Conservation (phyloP, 2,888 invertebrate genomes). For the Tricholauxania praeusta region DNA sequence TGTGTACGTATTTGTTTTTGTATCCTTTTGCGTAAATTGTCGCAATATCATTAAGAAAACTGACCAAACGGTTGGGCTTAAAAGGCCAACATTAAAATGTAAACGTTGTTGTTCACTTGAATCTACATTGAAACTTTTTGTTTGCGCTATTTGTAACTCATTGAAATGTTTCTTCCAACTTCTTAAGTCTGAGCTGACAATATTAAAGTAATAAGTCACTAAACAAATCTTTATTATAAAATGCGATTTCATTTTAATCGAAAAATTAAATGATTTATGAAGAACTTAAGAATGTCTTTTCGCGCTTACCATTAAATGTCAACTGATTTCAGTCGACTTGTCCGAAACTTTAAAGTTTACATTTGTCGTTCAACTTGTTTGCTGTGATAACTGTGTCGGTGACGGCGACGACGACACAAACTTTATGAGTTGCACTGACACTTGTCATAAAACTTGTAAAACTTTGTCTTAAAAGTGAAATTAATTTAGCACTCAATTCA, state of each 20-base stretch:
- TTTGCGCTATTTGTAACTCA: not conserved
- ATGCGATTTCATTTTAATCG: not conserved
- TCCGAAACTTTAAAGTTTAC: slow-evolving; percentile 5
- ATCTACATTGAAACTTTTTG: slow-evolving; percentile 1
- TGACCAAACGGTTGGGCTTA: too few relatives aligned
- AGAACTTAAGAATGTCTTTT: not conserved
- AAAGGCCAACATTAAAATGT: too few relatives aligned
- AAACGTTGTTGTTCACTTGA: too few relatives aligned
- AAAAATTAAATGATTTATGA: not conserved
- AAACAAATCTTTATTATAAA: not conserved
- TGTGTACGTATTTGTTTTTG: too few relatives aligned
- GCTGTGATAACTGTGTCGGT: too few relatives aligned
- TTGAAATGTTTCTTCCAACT: not conserved
- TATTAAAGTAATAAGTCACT: not conserved
- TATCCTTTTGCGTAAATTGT: too few relatives aligned
- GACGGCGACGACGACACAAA: not conserved
- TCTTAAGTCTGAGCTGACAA: not conserved
- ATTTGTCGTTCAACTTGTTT: not conserved
- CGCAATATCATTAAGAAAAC: too few relatives aligned
- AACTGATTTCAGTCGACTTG: slow-evolving; percentile 17
- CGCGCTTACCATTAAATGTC: slow-evolving; percentile 1
- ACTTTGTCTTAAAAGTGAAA: slow-evolving; percentile 29
- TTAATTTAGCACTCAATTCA: slow-evolving; percentile 19
- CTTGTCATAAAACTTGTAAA: slow-evolving; percentile 15
- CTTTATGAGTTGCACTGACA: not conserved